Conservation (phyloP, 2,888 invertebrate species). For the Drosophila silvestris region DNA sequence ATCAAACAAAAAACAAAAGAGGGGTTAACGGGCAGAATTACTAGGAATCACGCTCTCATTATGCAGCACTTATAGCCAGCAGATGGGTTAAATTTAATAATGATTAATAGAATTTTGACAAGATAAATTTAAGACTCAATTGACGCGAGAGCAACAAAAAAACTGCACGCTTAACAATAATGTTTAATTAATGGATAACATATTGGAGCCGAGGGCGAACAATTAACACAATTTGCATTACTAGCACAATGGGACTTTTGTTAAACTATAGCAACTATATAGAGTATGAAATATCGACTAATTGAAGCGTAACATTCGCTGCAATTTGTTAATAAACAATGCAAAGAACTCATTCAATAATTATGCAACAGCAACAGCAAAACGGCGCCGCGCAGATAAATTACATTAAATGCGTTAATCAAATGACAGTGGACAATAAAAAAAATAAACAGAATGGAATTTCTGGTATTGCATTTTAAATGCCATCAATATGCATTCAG, state of each 20-base stretch:
- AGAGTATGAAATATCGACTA: constrained; percentile 34
- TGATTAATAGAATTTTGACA: constrained; percentile 57
- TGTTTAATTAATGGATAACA: constrained; percentile 69
- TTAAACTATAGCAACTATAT: neutral
- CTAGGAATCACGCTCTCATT: constrained; percentile 16
- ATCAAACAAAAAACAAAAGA: neutral
- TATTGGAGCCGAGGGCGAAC: constrained; percentile 57
- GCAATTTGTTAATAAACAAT: constrained; percentile 56
- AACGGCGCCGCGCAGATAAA: constrained; percentile 50
- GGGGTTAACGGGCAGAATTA: neutral
- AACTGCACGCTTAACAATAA: constrained; percentile 32
- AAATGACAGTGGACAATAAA: constrained; percentile 53
- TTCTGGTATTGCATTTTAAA: constrained; percentile 57
- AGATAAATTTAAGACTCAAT: constrained; percentile 27
- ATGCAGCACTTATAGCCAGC: constrained; percentile 7
- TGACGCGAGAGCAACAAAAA: neutral
- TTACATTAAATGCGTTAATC: constrained; percentile 71
- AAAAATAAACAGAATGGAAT: neutral
- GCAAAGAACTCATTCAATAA: constrained; percentile 63
- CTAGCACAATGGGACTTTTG: constrained; percentile 32
- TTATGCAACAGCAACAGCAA: constrained; percentile 42
- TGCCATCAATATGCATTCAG: constrained; percentile 68
- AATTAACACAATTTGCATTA: constrained; percentile 71
- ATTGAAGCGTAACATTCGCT: constrained; percentile 59
- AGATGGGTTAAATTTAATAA: constrained; percentile 48